These are phyloP conservation scores for Champsocephalus esox DNA, from an alignment of 2,797 vertebrate genomes.

Conservation along the genomic window DNA sequence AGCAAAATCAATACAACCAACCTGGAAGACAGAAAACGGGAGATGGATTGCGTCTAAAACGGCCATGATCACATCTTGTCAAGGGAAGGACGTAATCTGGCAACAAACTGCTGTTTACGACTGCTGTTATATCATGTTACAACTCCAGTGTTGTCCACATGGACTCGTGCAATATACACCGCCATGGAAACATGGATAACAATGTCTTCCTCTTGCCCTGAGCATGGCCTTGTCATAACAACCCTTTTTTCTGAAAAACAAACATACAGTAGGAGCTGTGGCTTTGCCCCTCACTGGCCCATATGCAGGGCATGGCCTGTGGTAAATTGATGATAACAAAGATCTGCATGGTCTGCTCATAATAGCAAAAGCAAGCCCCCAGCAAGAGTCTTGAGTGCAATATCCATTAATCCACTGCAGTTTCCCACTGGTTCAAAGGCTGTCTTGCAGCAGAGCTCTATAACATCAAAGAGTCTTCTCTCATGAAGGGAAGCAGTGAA, in stretches of 20 bases:
- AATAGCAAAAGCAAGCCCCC: conserved; percentile 65
- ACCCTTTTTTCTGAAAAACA: conserved; percentile 39
- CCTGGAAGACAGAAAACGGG: not conserved
- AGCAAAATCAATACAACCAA: not conserved
- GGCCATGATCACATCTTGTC: not conserved
- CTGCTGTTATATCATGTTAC: conserved; percentile 3
- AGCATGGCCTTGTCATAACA: conserved; percentile 22
- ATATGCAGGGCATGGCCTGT: conserved; percentile 44
- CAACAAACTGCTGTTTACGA: not conserved
- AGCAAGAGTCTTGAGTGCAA: conserved; percentile 74
- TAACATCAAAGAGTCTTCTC: conserved; percentile 76
- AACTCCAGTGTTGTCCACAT: conserved; percentile 7
- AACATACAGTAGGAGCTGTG: conserved; percentile 26
- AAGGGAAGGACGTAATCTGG: not conserved
- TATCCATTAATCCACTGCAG: conserved; percentile 78
- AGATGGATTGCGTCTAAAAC: not conserved
- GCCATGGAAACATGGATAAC: conserved; percentile 25
- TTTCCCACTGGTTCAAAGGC: conserved; percentile 79
- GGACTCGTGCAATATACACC: conserved; percentile 32
- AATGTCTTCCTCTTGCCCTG: conserved; percentile 19
- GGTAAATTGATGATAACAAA: conserved; percentile 68
- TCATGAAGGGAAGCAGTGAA: conserved; percentile 67
- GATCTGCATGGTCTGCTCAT: conserved; percentile 69
- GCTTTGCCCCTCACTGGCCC: conserved; percentile 28
- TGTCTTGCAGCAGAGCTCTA: conserved; percentile 72